Evolutionary conservation across 92 coral and sea anemone species (phyloP).

Genomic region (Anthopleura xanthogrammica): DNA sequence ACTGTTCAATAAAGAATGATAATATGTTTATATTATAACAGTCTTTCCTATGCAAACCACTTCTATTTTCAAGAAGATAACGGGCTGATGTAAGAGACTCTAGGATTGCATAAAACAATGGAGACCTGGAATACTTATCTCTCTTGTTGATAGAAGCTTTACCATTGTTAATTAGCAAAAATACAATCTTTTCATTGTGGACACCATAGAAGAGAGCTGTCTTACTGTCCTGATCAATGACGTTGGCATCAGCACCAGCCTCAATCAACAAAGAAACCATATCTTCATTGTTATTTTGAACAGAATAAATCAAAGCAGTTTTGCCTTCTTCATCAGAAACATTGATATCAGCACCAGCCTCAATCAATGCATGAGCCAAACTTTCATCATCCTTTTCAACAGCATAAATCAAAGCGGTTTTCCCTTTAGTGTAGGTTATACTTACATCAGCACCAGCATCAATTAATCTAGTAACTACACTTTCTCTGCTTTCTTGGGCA

Average conservation of each 20-base stretch:
- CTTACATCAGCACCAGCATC: not conserved
- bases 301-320: slow-evolving; percentile 6
- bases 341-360: slow-evolving; percentile 3
- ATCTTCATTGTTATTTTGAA: not conserved
- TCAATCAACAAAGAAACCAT: not conserved
- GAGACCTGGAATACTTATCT: not conserved
- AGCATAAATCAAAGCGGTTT: not conserved
- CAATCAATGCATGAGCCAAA: not conserved
- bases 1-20: not conserved
- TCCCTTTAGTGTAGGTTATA: not conserved
- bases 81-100: not conserved
- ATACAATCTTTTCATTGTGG: not conserved
- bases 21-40: not conserved
- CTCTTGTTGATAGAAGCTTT: not conserved
- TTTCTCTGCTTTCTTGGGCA: not conserved
- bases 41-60: not conserved
- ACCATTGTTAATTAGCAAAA: not conserved
- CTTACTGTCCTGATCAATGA: not conserved
- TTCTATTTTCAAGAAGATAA: not conserved
- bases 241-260: slow-evolving; percentile 9
- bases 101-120: not conserved
- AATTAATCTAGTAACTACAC: not conserved
- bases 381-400: not conserved
- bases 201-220: slow-evolving; percentile 4
- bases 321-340: not conserved